Conservation (phyloP, 2,888 invertebrate species). For the Clostera curtula region DNA sequence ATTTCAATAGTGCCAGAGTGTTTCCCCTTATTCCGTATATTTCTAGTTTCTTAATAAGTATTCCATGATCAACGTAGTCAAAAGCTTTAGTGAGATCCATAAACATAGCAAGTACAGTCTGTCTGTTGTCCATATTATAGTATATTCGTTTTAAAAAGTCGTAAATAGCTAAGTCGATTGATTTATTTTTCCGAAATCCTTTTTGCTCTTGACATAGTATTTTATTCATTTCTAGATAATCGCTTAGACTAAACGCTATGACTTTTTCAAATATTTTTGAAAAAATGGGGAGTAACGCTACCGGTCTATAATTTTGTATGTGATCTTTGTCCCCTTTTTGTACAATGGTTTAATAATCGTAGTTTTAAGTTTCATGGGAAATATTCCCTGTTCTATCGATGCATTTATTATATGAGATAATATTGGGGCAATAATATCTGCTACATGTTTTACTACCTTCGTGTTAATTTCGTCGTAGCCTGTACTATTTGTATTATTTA, state of each 20-base stretch:
- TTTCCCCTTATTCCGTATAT: too few relatives aligned
- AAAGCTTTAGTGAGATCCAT: too few relatives aligned
- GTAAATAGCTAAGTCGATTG: too few relatives aligned
- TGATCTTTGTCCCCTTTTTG: slow-evolving; percentile 2
- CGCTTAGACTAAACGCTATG: not conserved
- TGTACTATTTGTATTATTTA: slow-evolving; percentile 2
- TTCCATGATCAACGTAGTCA: too few relatives aligned
- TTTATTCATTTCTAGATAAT: too few relatives aligned
- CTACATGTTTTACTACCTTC: slow-evolving; percentile 1
- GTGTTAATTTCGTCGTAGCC: slow-evolving; percentile 2
- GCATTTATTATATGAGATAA: slow-evolving; percentile 2
- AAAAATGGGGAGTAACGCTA: slow-evolving; percentile 2
- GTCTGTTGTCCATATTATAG: too few relatives aligned
- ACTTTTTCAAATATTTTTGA: slow-evolving; percentile 3
- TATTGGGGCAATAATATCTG: not conserved
- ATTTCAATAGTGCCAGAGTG: too few relatives aligned
- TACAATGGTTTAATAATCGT: slow-evolving; percentile 1
- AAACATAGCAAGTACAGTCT: too few relatives aligned
- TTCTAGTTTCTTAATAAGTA: too few relatives aligned
- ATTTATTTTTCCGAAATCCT: too few relatives aligned
- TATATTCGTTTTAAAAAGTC: too few relatives aligned
- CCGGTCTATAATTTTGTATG: slow-evolving; percentile 2
- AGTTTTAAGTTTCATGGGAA: slow-evolving; percentile 1
- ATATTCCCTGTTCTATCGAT: slow-evolving; percentile 1
- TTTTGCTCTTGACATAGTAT: too few relatives aligned